phyloP scores from a whole-genome alignment of 1,140 invertebrate genomes.

The Nautilus pompilius region DNA sequence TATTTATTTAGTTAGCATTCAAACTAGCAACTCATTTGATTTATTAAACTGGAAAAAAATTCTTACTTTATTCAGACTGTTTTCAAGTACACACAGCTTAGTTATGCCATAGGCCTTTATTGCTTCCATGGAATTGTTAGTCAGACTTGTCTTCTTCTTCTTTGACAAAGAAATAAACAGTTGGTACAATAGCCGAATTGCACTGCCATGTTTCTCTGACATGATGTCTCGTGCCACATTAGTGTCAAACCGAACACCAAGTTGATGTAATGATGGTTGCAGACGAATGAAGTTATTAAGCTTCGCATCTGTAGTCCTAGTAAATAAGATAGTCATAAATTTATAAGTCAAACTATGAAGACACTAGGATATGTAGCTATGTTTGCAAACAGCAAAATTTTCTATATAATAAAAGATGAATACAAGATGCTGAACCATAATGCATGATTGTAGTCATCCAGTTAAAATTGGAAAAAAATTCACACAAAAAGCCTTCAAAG shows the following conservation, averaged over 20 bases:
- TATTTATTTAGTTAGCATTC: no score
- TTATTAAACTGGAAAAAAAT: no score
- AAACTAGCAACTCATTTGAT: no score
- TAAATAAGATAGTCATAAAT: conserved; percentile 6
- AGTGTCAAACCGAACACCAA: conserved; percentile 55
- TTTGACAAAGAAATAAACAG: conserved; percentile 55
- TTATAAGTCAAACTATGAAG: no score
- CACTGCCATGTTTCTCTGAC: conserved; percentile 51
- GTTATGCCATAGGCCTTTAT: conserved; percentile 52
- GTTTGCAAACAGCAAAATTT: neutral
- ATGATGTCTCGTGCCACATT: conserved; percentile 53
- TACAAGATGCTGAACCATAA: no score
- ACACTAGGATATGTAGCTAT: no score
- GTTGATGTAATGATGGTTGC: conserved; percentile 49
- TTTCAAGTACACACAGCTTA: conserved; percentile 50
- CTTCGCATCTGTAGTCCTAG: conserved; percentile 52
- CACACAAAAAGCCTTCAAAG: no score
- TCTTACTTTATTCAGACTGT: conserved; percentile 50
- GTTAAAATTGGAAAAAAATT: no score
- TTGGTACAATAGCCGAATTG: conserved; percentile 53
- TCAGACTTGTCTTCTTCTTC: conserved; percentile 54
- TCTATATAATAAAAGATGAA: neutral
- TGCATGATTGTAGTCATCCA: no score
- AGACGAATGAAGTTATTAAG: conserved; percentile 56
- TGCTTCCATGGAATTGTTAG: conserved; percentile 55